These are phyloP conservation scores for Anarsia innoxiella DNA, from an alignment of 2,888 invertebrate species.

Conservation along the genomic window DNA sequence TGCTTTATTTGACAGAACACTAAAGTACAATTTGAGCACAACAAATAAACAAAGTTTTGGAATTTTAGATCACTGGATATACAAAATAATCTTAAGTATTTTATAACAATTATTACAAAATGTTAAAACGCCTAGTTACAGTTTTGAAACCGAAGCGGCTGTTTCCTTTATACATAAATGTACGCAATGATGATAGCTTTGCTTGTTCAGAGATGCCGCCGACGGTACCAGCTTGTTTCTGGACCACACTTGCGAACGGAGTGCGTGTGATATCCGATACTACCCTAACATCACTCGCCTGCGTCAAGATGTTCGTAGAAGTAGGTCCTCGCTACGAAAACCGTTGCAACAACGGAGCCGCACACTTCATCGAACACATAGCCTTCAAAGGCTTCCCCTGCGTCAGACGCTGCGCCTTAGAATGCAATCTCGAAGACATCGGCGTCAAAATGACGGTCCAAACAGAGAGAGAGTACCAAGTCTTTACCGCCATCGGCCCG, in stretches of 20 bases:
- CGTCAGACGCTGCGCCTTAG: slow-evolving; percentile 22
- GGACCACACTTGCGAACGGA: slow-evolving; percentile 30
- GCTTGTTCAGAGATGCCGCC: background rate
- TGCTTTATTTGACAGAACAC: too few relatives aligned
- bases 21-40: too few relatives aligned
- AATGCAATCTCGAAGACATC: slow-evolving; percentile 23
- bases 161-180: background rate
- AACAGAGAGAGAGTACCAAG: slow-evolving; percentile 46
- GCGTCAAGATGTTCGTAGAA: slow-evolving; percentile 38
- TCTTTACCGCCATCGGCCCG: slow-evolving; percentile 34
- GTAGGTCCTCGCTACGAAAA: slow-evolving; percentile 51
- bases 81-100: too few relatives aligned
- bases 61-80: too few relatives aligned
- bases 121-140: too few relatives aligned
- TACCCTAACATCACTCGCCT: slow-evolving; percentile 20
- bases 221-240: background rate
- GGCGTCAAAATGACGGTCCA: slow-evolving; percentile 33
- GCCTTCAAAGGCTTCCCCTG: slow-evolving; percentile 41
- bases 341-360: slow-evolving; percentile 41
- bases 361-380: slow-evolving; percentile 55
- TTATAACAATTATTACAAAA: too few relatives aligned
- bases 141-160: too few relatives aligned
- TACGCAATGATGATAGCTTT: background rate
- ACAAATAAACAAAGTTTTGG: too few relatives aligned
- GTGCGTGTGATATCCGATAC: slow-evolving; percentile 42